A percentile compares a stretch with the other conserved stretches of the same genome.
phyloP scores from a whole-genome alignment of 1,140 invertebrate genomes.

The Zaprionus kolodkinae region DNA sequence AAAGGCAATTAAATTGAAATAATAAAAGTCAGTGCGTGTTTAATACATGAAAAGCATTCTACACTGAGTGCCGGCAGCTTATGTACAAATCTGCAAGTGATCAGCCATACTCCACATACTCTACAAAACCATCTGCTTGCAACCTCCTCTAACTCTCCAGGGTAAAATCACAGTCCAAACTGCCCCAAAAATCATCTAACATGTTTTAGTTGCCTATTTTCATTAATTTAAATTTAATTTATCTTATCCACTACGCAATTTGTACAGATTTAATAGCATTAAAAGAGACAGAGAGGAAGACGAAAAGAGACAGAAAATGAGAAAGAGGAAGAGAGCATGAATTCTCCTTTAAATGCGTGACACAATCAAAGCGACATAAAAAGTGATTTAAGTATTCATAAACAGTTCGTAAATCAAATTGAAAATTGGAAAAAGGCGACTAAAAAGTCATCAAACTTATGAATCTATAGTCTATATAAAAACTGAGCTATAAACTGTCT shows the following conservation, averaged over 20 bases:
- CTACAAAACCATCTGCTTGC: no score
- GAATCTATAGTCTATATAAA: neutral
- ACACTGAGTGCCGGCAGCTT: no score
- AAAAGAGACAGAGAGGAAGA: neutral
- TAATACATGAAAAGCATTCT: no score
- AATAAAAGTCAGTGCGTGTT: no score
- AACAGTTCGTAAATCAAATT: slow-evolving; percentile 9
- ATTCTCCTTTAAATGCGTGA: neutral
- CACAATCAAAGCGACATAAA: slow-evolving; percentile 9
- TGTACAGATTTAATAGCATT: neutral
- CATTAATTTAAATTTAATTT: slow-evolving; percentile 3
- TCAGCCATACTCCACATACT: no score
- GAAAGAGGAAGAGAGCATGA: neutral
- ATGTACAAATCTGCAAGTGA: neutral
- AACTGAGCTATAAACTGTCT: neutral
- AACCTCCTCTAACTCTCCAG: neutral
- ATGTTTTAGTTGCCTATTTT: neutral
- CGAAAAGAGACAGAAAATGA: neutral
- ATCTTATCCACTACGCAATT: neutral
- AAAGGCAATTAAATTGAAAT: no score
- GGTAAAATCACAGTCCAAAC: neutral
- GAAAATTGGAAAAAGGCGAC: neutral
- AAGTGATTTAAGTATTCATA: neutral
- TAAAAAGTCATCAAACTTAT: neutral
- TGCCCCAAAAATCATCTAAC: neutral